Conservation (phyloP, 2,113 vertebrate species). For the Crotalus helleri region DNA sequence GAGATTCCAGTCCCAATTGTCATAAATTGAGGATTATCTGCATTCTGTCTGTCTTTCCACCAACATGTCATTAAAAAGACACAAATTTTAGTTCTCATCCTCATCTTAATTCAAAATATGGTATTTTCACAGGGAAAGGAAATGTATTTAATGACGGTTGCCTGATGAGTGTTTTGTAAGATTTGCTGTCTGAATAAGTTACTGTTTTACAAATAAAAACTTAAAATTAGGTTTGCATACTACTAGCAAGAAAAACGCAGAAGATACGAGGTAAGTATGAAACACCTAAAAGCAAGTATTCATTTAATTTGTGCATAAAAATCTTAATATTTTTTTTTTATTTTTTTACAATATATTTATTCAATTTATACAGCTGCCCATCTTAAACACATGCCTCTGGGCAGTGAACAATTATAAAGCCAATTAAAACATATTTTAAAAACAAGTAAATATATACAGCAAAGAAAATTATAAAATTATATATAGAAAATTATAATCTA, state of each 20-base stretch:
- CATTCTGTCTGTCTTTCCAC: neutral
- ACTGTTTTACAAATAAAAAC: neutral
- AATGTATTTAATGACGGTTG: neutral
- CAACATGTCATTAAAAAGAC: neutral
- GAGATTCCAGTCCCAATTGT: neutral
- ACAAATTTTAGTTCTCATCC: neutral
- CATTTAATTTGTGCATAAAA: neutral
- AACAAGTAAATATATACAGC: neutral
- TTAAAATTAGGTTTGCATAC: accelerated
- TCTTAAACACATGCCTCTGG: neutral
- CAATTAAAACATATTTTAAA: neutral
- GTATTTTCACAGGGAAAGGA: neutral
- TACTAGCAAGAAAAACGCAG: neutral
- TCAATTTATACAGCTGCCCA: neutral
- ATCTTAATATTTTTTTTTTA: neutral
- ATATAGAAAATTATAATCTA: neutral
- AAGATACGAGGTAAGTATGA: accelerated
- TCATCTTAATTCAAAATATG: neutral
- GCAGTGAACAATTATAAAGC: neutral
- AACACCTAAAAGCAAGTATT: neutral
- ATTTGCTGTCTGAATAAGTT: neutral
- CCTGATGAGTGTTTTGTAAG: neutral
- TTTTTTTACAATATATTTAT: neutral
- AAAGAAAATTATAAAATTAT: neutral
- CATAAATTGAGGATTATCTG: neutral